phyloP scores from a whole-genome alignment of 1,140 invertebrate species.

The Hesperophylax magnus region DNA sequence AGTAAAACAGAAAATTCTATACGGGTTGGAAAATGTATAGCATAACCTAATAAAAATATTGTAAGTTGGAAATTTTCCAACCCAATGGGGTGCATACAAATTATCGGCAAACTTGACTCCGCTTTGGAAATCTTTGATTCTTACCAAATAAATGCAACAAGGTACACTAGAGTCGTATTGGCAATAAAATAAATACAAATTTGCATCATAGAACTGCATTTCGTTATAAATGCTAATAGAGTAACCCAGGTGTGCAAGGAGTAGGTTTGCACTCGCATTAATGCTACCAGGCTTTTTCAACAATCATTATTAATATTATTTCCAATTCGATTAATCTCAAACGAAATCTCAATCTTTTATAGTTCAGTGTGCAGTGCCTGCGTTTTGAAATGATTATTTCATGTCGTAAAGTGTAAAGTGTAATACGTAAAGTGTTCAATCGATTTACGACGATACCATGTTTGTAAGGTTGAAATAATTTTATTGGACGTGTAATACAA shows the following conservation, averaged over 20 bases:
- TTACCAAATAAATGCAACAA: slow-evolving; percentile 16
- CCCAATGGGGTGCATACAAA: too few species aligned
- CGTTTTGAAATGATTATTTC: too few species aligned
- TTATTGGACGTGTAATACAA: too few species aligned
- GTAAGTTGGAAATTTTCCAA: too few species aligned
- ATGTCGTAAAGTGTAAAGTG: too few species aligned
- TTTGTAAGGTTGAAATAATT: too few species aligned
- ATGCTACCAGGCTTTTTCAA: slow-evolving; percentile 1
- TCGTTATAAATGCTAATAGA: slow-evolving; percentile 29
- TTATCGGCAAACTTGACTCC: neutral
- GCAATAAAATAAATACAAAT: neutral
- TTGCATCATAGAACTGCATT: slow-evolving; percentile 17
- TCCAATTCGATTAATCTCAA: slow-evolving; percentile 1
- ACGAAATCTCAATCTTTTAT: neutral
- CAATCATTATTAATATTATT: slow-evolving; percentile 5
- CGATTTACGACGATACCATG: too few species aligned
- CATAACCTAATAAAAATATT: too few species aligned
- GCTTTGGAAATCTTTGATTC: neutral
- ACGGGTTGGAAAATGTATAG: too few species aligned
- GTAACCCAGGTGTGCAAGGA: neutral
- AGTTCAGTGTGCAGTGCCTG: too few species aligned
- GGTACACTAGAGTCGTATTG: slow-evolving; percentile 12
- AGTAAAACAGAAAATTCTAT: too few species aligned
- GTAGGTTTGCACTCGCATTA: neutral
- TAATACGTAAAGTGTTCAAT: too few species aligned